These are phyloP conservation scores for Colletes latitarsis DNA, from an alignment of 1,140 invertebrate species.

Conservation along the genomic window DNA sequence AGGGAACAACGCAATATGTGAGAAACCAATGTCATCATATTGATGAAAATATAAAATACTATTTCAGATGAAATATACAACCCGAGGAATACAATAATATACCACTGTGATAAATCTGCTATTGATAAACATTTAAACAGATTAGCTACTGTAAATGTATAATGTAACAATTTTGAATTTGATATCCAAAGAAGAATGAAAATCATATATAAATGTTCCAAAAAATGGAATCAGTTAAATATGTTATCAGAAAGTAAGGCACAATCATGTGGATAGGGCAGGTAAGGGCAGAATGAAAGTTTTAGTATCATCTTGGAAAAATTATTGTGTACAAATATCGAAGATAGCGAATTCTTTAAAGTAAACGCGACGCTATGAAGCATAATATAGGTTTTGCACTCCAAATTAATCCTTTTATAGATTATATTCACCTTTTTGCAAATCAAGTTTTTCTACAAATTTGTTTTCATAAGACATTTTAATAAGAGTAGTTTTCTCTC, in stretches of 20 bases:
- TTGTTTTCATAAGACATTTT: too few relatives aligned
- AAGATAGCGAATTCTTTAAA: neutral
- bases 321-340: constrained; percentile 4
- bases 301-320: constrained; percentile 20
- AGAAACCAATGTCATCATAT: constrained; percentile 2
- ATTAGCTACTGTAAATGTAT: constrained; percentile 57
- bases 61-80: constrained; percentile 54
- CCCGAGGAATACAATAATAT: constrained; percentile 55
- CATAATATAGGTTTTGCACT: neutral
- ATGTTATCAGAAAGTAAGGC: constrained; percentile 45
- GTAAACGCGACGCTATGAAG: neutral
- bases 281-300: constrained; percentile 46
- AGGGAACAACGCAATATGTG: neutral
- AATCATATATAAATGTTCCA: constrained; percentile 55
- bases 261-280: constrained; percentile 48
- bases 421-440: too few relatives aligned
- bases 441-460: too few relatives aligned
- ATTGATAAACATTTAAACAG: constrained; percentile 58
- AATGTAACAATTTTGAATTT: constrained; percentile 58
- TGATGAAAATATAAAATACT: constrained; percentile 18
- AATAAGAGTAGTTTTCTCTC: too few relatives aligned
- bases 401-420: too few relatives aligned
- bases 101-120: constrained; percentile 63
- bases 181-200: constrained; percentile 58
- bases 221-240: constrained; percentile 31